Conservation (phyloP, 1,140 invertebrate species). For the Macrosteles quadrilineatus region DNA sequence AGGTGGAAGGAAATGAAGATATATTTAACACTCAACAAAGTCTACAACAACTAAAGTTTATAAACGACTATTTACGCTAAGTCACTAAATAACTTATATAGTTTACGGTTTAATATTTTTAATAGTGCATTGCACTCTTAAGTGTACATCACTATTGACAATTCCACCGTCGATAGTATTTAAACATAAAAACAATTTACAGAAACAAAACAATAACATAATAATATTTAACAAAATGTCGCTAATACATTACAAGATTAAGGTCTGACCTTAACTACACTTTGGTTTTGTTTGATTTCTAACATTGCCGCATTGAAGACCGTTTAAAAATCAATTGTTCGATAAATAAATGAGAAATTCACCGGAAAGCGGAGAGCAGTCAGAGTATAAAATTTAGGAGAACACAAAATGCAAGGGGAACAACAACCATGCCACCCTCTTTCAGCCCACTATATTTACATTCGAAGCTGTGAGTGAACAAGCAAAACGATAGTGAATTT, state of each 20-base stretch:
- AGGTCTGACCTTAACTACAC: background rate
- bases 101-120: background rate
- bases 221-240: too few relatives aligned
- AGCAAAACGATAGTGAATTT: slow-evolving; percentile 5
- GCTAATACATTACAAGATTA: background rate
- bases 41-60: slow-evolving; percentile 21
- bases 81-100: background rate
- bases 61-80: slow-evolving; percentile 19
- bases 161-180: background rate
- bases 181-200: background rate
- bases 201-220: background rate
- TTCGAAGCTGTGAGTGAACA: slow-evolving; percentile 25
- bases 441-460: slow-evolving; percentile 36
- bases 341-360: background rate
- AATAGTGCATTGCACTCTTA: background rate
- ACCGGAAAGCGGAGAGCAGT: slow-evolving; percentile 1
- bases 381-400: slow-evolving; percentile 25
- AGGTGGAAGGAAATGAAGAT: slow-evolving; percentile 24
- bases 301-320: slow-evolving; percentile 21
- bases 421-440: slow-evolving; percentile 35
- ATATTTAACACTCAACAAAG: slow-evolving; percentile 23
- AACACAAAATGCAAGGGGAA: slow-evolving; percentile 21
- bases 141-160: background rate
- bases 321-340: background rate
- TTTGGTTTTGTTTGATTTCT: slow-evolving; percentile 23